These are phyloP conservation scores for Tenthredo livida DNA, from an alignment of 2,888 invertebrate genomes.

Conservation along the genomic window DNA sequence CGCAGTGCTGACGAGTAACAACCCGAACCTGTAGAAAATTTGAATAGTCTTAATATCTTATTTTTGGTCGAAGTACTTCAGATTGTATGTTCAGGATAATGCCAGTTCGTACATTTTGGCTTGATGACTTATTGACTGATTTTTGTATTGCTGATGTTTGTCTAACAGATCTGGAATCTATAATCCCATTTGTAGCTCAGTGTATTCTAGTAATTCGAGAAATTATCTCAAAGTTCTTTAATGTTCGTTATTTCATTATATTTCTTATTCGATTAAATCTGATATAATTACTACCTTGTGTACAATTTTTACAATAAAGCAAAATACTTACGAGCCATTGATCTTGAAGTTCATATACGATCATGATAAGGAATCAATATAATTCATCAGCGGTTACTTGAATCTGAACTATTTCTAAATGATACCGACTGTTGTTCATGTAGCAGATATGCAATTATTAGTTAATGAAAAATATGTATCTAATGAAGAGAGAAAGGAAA, in stretches of 20 bases:
- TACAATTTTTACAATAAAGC: too few relatives aligned
- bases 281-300: too few relatives aligned
- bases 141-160: not conserved
- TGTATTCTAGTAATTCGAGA: too few relatives aligned
- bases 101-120: not conserved
- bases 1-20: not conserved
- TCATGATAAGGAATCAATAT: not conserved
- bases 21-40: not conserved
- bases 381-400: not conserved
- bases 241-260: too few relatives aligned
- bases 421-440: not conserved
- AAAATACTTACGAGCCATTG: too few relatives aligned
- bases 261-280: too few relatives aligned
- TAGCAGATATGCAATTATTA: not conserved
- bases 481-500: not conserved
- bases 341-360: not conserved
- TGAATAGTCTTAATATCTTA: too few relatives aligned
- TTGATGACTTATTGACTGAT: not conserved
- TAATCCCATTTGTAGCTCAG: not conserved
- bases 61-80: not conserved
- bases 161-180: not conserved
- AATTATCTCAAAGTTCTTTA: too few relatives aligned
- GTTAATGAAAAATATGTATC: not conserved
- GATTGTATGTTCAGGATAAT: not conserved
- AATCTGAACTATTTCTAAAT: not conserved